A percentile compares a stretch with the other conserved stretches of the same genome.
phyloP scores from a whole-genome alignment of 2,888 invertebrate genomes.

The Coelopa pilipes region DNA sequence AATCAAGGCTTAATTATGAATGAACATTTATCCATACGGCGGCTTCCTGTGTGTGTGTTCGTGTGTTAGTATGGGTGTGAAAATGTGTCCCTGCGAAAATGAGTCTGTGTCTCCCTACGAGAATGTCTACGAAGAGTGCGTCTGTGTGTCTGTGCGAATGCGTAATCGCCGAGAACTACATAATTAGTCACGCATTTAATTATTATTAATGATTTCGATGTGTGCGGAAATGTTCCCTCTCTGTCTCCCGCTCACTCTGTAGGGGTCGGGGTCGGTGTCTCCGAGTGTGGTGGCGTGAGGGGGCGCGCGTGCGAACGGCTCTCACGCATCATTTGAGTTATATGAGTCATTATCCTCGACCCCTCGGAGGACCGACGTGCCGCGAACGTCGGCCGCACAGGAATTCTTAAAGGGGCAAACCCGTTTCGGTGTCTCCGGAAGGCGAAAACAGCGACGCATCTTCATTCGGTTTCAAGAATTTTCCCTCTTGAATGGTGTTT shows the following conservation, averaged over 20 bases:
- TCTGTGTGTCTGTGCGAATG: slow-evolving; percentile 29
- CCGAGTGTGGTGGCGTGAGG: too few relatives aligned
- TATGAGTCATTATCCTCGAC: not conserved
- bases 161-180: slow-evolving; percentile 59
- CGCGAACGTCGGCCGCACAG: too few relatives aligned
- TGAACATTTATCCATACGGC: not conserved
- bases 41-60: not conserved
- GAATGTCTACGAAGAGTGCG: too few relatives aligned
- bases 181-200: slow-evolving; percentile 61
- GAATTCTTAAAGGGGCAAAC: too few relatives aligned
- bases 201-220: slow-evolving; percentile 54
- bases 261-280: too few relatives aligned
- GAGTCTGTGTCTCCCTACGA: too few relatives aligned
- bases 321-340: slow-evolving; percentile 3
- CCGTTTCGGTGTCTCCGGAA: too few relatives aligned
- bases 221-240: slow-evolving; percentile 9
- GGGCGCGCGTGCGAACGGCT: not conserved
- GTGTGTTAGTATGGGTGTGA: not conserved
- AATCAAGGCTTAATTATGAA: slow-evolving; percentile 2
- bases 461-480: too few relatives aligned
- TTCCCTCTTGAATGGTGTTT: too few relatives aligned
- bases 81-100: not conserved
- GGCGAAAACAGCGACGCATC: too few relatives aligned
- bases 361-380: too few relatives aligned
- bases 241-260: too few relatives aligned